These are phyloP conservation scores for Synanceia verrucosa DNA, from an alignment of 2,797 vertebrate genomes.

Conservation along the genomic window DNA sequence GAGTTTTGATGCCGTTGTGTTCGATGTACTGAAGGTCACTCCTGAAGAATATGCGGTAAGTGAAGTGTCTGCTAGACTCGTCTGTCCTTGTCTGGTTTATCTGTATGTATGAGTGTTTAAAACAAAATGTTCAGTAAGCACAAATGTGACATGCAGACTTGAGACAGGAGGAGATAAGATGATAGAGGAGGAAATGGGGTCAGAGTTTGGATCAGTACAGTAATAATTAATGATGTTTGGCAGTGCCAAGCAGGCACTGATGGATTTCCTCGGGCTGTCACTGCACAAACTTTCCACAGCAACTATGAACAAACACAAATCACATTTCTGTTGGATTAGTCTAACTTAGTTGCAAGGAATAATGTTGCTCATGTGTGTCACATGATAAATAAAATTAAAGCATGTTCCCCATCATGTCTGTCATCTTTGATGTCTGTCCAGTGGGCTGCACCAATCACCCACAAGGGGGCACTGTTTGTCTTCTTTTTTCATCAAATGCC, in stretches of 20 bases:
- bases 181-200: constrained; percentile 56
- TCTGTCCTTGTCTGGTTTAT: not conserved
- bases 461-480: constrained; percentile 59
- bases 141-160: constrained; percentile 27
- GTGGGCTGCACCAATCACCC: constrained; percentile 17
- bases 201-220: constrained; percentile 64
- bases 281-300: constrained; percentile 1
- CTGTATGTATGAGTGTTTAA: not conserved
- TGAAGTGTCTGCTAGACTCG: not conserved
- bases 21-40: constrained; percentile 97
- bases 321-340: not conserved
- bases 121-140: constrained; percentile 21
- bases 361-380: not conserved
- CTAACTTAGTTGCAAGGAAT: not conserved
- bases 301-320: not conserved
- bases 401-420: not conserved
- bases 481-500: not conserved
- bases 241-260: constrained; percentile 22
- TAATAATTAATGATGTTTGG: constrained; percentile 74
- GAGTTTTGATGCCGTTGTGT: constrained; percentile 98
- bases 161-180: constrained; percentile 23
- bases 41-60: constrained; percentile 99
- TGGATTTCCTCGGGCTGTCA: constrained; percentile 15
- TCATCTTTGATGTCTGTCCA: not conserved
- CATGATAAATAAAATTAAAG: not conserved